Percentiles rank a stretch among this genome's conserved stretches.
phyloP scores from a whole-genome alignment of 2,797 vertebrate species.

The Rhabdophis nuchalis region DNA sequence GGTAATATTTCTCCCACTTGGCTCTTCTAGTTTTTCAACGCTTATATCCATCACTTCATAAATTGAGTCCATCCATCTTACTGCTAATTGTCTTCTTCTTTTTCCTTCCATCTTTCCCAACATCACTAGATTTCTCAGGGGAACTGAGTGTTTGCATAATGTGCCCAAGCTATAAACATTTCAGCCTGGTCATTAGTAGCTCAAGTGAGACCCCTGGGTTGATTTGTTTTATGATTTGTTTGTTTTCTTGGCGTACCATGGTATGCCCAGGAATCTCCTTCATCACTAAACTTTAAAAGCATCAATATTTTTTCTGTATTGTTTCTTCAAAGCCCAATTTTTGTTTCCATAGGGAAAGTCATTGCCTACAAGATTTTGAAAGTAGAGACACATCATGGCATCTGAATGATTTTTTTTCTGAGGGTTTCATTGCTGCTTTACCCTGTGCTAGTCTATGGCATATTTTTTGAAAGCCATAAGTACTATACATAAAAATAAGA shows the following conservation, averaged over 20 bases:
- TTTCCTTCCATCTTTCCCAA: background rate
- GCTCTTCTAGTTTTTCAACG: background rate
- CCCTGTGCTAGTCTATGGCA: background rate
- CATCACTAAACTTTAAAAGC: background rate
- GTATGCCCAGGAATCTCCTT: background rate
- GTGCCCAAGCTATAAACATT: background rate
- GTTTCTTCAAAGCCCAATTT: background rate
- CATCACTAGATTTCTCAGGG: background rate
- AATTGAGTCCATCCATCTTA: background rate
- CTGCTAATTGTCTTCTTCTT: background rate
- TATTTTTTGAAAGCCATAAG: background rate
- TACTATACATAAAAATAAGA: background rate
- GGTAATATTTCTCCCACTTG: background rate
- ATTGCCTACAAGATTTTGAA: background rate
- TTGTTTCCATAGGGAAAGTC: background rate
- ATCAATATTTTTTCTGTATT: background rate
- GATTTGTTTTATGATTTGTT: background rate
- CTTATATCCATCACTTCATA: background rate
- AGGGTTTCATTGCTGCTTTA: background rate
- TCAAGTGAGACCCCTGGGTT: background rate
- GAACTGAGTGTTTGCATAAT: background rate
- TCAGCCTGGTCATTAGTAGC: background rate
- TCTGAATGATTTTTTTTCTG: background rate
- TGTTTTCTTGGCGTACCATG: background rate
- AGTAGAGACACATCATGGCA: background rate